Evolutionary conservation across 2,888 invertebrate species (phyloP).

Genomic region (Lysandra coridon): DNA sequence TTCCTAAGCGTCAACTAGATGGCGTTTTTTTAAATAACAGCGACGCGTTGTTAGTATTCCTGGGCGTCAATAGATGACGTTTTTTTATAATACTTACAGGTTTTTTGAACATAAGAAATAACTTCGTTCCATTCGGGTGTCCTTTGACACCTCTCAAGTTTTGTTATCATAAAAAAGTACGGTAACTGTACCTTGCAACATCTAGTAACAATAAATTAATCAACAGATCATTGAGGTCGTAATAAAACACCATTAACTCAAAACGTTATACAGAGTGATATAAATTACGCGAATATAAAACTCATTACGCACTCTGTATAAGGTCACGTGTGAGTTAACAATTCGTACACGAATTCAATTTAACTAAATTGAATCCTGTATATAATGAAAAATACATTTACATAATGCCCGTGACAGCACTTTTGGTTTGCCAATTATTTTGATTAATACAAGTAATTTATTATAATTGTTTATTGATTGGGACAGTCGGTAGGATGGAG

Average conservation of each 20-base stretch:
- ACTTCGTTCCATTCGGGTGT: no score
- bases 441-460: conserved; percentile 13
- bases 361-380: conserved; percentile 19
- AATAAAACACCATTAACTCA: neutral
- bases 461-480: conserved; percentile 12
- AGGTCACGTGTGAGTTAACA: conserved; percentile 16
- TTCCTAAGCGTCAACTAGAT: no score
- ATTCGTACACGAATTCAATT: conserved; percentile 20
- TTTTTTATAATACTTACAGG: no score
- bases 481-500: neutral
- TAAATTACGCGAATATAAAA: conserved; percentile 6
- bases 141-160: no score
- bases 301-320: conserved; percentile 7
- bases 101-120: no score
- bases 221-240: no score
- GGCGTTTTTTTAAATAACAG: no score
- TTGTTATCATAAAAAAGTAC: no score
- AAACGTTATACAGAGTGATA: neutral
- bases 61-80: no score
- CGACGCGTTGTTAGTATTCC: no score
- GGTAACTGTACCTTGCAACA: no score
- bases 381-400: conserved; percentile 29
- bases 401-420: conserved; percentile 8
- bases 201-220: no score
- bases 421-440: conserved; percentile 19